Evolutionary conservation across 2,797 vertebrate genomes (phyloP).

Genomic region (Falco concolor): DNA sequence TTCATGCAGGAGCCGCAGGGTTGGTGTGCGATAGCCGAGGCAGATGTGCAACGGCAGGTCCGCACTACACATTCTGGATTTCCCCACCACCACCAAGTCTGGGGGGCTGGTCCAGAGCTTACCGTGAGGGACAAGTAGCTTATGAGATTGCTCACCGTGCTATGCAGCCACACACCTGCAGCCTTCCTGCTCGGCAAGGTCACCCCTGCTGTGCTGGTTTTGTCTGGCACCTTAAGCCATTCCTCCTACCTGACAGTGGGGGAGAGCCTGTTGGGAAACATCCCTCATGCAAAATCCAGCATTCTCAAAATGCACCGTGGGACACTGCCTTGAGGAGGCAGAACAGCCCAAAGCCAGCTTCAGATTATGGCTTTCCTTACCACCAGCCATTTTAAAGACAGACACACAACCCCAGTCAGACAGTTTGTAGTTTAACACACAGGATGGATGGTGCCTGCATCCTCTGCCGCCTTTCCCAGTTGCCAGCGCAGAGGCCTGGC

Average conservation of each 20-base stretch:
- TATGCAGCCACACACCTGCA: not conserved
- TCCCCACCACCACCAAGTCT: fast-evolving
- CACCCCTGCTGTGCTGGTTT: not conserved
- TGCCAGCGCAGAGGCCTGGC: fast-evolving
- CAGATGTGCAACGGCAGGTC: fast-evolving
- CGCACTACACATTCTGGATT: not conserved
- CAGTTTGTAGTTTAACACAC: not conserved
- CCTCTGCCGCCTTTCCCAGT: not conserved
- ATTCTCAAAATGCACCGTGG: not conserved
- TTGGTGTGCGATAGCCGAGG: fast-evolving
- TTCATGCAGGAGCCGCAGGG: not conserved
- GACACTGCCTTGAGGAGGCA: not conserved
- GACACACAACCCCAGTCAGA: not conserved
- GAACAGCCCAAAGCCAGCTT: not conserved
- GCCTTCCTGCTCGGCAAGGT: not conserved
- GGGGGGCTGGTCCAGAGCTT: not conserved
- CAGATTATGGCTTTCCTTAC: not conserved
- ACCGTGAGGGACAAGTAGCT: not conserved
- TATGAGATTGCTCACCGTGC: not conserved
- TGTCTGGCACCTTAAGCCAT: not conserved
- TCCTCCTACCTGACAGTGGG: not conserved
- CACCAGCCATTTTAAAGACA: not conserved
- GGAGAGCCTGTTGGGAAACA: not conserved
- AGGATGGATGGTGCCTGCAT: fast-evolving
- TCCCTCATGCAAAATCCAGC: not conserved